Evolutionary conservation across 2,888 invertebrate species (phyloP).

Genomic region (Rotaria socialis): DNA sequence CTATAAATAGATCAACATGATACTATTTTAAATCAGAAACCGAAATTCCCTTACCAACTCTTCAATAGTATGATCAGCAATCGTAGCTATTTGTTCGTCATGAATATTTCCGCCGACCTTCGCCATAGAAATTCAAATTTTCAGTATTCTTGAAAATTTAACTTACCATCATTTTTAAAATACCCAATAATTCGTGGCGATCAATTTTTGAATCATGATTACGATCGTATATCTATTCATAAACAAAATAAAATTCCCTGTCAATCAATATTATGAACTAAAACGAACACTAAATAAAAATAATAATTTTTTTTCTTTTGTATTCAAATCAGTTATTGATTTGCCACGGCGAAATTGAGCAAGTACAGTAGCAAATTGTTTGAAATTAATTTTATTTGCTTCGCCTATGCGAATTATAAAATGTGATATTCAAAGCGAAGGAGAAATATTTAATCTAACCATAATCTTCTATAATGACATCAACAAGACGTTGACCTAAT

Average conservation of each 20-base stretch:
- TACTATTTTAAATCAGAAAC: no score
- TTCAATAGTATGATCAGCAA: constrained; percentile 44
- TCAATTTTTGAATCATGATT: constrained; percentile 45
- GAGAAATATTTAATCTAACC: neutral
- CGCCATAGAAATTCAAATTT: neutral
- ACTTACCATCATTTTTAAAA: constrained; percentile 42
- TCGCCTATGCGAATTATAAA: neutral
- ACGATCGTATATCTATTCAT: constrained; percentile 43
- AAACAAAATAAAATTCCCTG: no score
- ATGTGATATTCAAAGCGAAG: no score
- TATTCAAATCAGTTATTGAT: neutral
- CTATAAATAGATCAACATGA: neutral
- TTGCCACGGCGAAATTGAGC: constrained; percentile 42
- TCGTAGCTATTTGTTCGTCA: constrained; percentile 39
- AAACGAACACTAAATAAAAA: constrained; percentile 41
- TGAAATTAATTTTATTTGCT: constrained; percentile 38
- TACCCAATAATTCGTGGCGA: constrained; percentile 39
- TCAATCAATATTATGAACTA: neutral
- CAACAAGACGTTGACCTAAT: constrained; percentile 38
- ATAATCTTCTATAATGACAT: constrained; percentile 43
- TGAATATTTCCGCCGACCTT: constrained; percentile 44
- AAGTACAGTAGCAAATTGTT: constrained; percentile 41
- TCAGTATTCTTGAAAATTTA: neutral
- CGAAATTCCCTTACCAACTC: neutral
- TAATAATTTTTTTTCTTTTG: constrained; percentile 43